A percentile compares a stretch with the other conserved stretches of the same genome.
phyloP scores from a whole-genome alignment of 2,797 vertebrate species.

The Falco concolor region DNA sequence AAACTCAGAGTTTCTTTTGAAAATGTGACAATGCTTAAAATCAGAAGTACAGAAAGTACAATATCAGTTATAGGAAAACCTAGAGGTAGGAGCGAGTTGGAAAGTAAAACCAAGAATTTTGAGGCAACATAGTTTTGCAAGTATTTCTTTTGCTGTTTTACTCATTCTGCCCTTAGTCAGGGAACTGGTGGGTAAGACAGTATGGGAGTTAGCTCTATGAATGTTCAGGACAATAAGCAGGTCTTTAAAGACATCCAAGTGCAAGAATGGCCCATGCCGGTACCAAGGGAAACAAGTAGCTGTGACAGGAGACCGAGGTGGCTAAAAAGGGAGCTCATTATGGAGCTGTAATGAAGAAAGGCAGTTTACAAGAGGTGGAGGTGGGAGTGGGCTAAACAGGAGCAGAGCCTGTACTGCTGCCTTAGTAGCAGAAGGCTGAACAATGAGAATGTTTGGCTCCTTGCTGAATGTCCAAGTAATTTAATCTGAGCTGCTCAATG shows the following conservation, averaged over 20 bases:
- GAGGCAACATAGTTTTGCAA: background rate
- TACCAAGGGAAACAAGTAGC: background rate
- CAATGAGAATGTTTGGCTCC: background rate
- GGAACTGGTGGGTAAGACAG: background rate
- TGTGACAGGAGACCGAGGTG: background rate
- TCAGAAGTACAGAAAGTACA: background rate
- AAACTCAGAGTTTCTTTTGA: background rate
- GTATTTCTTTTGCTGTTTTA: background rate
- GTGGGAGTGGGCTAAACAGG: background rate
- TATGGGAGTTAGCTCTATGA: background rate
- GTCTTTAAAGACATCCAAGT: background rate
- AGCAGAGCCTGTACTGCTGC: background rate
- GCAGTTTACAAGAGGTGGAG: background rate
- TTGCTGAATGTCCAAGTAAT: background rate
- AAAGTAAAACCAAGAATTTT: background rate
- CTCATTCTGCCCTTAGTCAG: background rate
- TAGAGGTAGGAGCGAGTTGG: background rate
- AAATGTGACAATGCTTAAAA: background rate
- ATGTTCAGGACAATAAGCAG: background rate
- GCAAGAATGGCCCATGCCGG: background rate
- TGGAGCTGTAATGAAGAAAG: background rate
- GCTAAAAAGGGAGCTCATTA: background rate
- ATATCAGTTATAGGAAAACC: background rate
- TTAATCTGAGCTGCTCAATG: background rate
- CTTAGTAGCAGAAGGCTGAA: background rate